Percentiles rank a stretch among this genome's conserved stretches.
Evolutionary conservation across 2,888 invertebrate genomes (phyloP).

Genomic region (Leptopilina myrica): DNA sequence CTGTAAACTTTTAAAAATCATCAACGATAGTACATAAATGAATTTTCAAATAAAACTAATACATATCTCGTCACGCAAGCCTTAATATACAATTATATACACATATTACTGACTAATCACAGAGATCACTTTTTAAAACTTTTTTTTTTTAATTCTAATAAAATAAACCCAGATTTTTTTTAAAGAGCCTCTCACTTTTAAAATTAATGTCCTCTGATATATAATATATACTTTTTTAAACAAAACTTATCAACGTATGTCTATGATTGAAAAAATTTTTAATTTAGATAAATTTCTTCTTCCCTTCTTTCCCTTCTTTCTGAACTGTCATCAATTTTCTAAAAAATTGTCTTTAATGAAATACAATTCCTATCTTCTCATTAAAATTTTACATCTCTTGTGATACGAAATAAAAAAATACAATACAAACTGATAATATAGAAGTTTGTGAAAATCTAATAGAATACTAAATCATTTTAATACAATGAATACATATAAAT

Average conservation of each 20-base stretch:
- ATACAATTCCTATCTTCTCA: slow-evolving; percentile 25
- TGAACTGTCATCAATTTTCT: not conserved
- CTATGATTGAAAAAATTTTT: not conserved
- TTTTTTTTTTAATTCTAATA: not conserved
- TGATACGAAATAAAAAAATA: not conserved
- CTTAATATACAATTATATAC: slow-evolving; percentile 23
- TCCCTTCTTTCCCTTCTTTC: not conserved
- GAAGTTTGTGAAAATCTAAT: not conserved
- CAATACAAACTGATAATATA: not conserved
- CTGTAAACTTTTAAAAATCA: slow-evolving; percentile 32
- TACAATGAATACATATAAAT: not conserved
- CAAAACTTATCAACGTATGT: not conserved
- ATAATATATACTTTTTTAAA: not conserved
- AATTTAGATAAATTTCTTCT: not conserved
- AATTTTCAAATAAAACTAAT: slow-evolving; percentile 34
- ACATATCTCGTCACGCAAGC: slow-evolving; percentile 26
- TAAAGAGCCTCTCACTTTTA: slow-evolving; percentile 19
- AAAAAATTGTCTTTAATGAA: slow-evolving; percentile 7
- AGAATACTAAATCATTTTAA: not conserved
- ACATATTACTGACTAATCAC: slow-evolving; percentile 19
- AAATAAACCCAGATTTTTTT: slow-evolving; percentile 4
- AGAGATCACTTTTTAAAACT: slow-evolving; percentile 29
- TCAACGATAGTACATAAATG: slow-evolving; percentile 23
- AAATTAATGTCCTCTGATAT: not conserved
- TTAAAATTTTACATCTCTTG: not conserved